Conservation (phyloP, 2,888 invertebrate species). For the Cosmia trapezina region DNA sequence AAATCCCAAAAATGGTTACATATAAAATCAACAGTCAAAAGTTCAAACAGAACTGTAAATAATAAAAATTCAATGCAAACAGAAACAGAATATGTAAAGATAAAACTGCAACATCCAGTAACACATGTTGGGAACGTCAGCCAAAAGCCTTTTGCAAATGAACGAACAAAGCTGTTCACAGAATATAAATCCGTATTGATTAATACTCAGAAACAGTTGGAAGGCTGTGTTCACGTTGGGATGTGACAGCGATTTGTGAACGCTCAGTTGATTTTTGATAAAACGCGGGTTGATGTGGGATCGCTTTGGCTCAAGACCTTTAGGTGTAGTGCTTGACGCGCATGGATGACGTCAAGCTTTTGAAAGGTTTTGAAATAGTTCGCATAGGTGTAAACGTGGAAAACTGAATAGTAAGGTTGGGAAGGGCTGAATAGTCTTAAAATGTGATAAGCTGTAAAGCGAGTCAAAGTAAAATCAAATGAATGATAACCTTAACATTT, state of each 20-base stretch:
- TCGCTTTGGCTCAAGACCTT: not conserved
- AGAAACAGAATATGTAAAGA: slow-evolving; percentile 11
- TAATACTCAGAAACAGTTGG: slow-evolving; percentile 34
- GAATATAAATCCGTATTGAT: slow-evolving; percentile 53
- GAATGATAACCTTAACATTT: not conserved
- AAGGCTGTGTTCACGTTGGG: not conserved
- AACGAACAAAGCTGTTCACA: slow-evolving; percentile 32
- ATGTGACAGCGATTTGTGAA: slow-evolving; percentile 5
- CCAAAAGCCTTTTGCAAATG: slow-evolving; percentile 26
- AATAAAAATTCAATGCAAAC: slow-evolving; percentile 20
- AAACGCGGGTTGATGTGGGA: not conserved
- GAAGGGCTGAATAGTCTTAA: not conserved
- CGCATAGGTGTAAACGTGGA: not conserved
- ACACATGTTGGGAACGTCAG: slow-evolving; percentile 34
- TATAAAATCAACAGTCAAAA: slow-evolving; percentile 14
- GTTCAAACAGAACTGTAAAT: not conserved
- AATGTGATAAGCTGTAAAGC: not conserved
- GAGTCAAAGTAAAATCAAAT: not conserved
- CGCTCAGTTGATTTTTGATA: not conserved
- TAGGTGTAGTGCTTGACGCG: not conserved
- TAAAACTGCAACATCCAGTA: slow-evolving; percentile 14
- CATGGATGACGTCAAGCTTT: not conserved
- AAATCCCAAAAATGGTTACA: not conserved
- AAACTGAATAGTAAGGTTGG: not conserved
- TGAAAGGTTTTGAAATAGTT: not conserved